Conservation (phyloP, 2,888 invertebrate species). For the Megaustenia siamemsis region DNA sequence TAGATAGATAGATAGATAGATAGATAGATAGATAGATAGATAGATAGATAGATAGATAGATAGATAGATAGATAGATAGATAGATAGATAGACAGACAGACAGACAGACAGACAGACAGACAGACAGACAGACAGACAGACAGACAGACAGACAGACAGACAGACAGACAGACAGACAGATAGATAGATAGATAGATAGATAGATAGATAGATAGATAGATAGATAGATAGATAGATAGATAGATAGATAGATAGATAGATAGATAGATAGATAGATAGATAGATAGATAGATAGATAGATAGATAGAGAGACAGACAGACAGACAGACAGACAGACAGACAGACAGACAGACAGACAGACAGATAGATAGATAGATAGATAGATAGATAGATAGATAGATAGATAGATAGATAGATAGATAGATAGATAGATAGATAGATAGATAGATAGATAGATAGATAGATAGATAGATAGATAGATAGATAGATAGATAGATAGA, state of each 20-base stretch:
- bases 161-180: not conserved
- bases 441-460: not conserved
- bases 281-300: not conserved
- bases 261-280: not conserved
- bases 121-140: no score
- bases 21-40: not conserved
- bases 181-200: not conserved
- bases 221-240: not conserved
- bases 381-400: not conserved
- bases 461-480: not conserved
- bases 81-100: not conserved
- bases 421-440: not conserved
- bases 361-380: not conserved
- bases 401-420: not conserved
- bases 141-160: no score
- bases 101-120: no score
- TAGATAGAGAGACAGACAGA: not conserved
- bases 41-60: not conserved
- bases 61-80: not conserved
- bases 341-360: not conserved
- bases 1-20: not conserved
- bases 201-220: not conserved
- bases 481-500: not conserved
- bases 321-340: not conserved
- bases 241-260: not conserved